phyloP scores from a whole-genome alignment of 2,113 vertebrate genomes.

The Pterocles burchelli region DNA sequence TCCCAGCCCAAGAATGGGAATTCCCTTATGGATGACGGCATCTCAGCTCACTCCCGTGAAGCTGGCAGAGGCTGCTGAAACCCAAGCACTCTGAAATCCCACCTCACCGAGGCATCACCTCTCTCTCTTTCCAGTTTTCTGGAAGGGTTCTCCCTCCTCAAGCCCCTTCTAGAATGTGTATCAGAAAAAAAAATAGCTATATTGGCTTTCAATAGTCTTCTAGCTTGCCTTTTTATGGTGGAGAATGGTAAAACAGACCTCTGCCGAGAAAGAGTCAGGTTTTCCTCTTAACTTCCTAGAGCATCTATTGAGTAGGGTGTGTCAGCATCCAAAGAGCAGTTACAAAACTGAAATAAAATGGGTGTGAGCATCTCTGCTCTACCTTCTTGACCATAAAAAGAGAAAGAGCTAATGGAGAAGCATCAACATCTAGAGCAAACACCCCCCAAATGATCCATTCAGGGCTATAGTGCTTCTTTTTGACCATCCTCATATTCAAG shows the following conservation, averaged over 20 bases:
- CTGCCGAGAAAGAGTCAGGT: not conserved
- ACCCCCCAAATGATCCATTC: not conserved
- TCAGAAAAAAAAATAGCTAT: not conserved
- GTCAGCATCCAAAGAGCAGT: not conserved
- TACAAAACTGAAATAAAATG: not conserved
- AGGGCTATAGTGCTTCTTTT: not conserved
- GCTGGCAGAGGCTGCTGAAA: fast-evolving
- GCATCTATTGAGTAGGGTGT: not conserved
- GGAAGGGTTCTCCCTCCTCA: not conserved
- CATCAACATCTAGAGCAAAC: not conserved
- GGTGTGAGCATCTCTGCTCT: not conserved
- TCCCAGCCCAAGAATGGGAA: not conserved
- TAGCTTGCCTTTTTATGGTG: not conserved
- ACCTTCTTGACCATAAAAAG: not conserved
- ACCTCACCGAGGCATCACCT: not conserved
- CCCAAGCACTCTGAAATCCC: not conserved
- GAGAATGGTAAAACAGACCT: not conserved
- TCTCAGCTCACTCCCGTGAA: not conserved
- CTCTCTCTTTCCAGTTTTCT: not conserved
- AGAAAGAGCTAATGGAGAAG: not conserved
- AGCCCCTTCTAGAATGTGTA: not conserved
- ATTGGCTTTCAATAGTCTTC: not conserved
- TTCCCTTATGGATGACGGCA: not conserved
- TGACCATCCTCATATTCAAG: not conserved
- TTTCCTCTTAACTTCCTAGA: not conserved